Conservation (phyloP, 2,797 vertebrate genomes). For the Coregonus ussuriensis region DNA sequence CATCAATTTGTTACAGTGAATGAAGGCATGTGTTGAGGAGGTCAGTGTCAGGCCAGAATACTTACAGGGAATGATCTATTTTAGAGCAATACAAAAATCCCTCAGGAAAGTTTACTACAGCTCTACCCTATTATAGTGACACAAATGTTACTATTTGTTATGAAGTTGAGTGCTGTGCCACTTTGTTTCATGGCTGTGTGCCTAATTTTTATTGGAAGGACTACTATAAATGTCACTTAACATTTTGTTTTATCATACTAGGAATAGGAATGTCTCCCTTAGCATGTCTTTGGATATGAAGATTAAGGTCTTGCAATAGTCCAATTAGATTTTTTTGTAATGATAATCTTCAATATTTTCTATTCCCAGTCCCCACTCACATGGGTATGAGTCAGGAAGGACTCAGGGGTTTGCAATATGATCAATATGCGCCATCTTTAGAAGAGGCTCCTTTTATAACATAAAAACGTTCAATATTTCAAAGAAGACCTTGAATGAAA, state of each 20-base stretch:
- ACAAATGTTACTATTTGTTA: too few relatives aligned
- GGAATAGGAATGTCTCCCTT: neutral
- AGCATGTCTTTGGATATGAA: neutral
- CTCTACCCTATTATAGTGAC: too few relatives aligned
- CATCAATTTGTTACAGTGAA: too few relatives aligned
- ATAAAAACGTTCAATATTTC: slow-evolving; percentile 51
- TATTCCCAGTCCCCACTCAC: neutral
- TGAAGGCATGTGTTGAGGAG: too few relatives aligned
- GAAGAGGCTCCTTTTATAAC: neutral
- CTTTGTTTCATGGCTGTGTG: neutral
- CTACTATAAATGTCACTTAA: neutral
- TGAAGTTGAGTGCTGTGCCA: neutral
- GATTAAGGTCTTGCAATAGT: neutral
- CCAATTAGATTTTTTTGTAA: neutral
- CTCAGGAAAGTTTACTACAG: too few relatives aligned
- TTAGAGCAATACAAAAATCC: too few relatives aligned
- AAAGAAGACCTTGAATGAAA: slow-evolving; percentile 66
- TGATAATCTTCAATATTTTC: neutral
- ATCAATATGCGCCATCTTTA: neutral
- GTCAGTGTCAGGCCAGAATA: too few relatives aligned
- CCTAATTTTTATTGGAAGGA: neutral
- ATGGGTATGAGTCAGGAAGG: neutral
- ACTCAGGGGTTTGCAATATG: neutral
- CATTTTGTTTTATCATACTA: neutral
- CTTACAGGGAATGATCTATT: too few relatives aligned